These are phyloP conservation scores for Bubo scandiacus DNA, from an alignment of 2,113 vertebrate genomes.

Conservation along the genomic window DNA sequence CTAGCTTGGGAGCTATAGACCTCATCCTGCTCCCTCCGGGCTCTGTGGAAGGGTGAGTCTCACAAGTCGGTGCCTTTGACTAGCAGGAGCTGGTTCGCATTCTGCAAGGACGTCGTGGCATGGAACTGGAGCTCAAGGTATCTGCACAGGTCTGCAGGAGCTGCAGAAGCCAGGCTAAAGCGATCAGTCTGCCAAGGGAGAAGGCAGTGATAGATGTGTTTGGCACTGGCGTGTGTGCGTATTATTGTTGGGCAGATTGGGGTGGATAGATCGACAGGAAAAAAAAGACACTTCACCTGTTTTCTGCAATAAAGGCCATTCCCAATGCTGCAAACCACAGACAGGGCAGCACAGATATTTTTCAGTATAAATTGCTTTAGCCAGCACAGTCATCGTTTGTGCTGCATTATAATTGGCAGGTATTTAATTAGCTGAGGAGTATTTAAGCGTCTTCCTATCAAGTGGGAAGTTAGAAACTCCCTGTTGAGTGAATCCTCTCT, in stretches of 20 bases:
- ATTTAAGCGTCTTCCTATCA: neutral
- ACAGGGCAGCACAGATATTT: neutral
- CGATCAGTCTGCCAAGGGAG: neutral
- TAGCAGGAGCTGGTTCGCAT: neutral
- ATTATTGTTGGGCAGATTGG: neutral
- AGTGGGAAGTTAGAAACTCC: conserved; percentile 12
- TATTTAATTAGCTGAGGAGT: conserved; percentile 46
- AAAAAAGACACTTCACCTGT: neutral
- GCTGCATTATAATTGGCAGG: conserved; percentile 12
- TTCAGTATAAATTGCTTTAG: neutral
- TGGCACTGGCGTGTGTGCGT: neutral
- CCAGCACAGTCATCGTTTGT: neutral
- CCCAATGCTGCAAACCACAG: neutral
- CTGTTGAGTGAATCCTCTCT: neutral
- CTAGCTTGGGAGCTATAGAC: neutral
- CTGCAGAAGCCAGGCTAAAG: neutral
- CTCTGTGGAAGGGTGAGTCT: neutral
- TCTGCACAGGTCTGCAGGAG: neutral
- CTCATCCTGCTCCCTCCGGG: neutral
- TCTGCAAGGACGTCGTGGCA: neutral
- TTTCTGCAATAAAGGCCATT: neutral
- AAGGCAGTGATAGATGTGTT: neutral
- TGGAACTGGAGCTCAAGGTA: neutral
- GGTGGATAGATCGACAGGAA: neutral
- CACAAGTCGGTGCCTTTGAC: neutral